phyloP scores from a whole-genome alignment of 2,888 invertebrate species.

The Cryptocheilus praepositus region DNA sequence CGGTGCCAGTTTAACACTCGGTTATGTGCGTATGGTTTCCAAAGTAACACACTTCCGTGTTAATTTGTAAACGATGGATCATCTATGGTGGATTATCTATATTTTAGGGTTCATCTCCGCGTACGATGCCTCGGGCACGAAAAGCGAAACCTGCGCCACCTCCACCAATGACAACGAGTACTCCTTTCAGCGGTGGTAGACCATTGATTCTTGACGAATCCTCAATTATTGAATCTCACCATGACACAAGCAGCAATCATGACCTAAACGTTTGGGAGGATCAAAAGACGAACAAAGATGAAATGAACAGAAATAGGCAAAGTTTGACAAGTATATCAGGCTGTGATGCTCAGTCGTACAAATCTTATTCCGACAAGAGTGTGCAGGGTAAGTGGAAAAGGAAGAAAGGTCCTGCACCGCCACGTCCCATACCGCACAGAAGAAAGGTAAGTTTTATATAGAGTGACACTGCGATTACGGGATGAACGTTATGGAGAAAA shows the following conservation, averaged over 20 bases:
- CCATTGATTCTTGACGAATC: conserved; percentile 31
- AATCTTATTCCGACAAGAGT: conserved; percentile 77
- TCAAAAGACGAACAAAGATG: conserved; percentile 79
- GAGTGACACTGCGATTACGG: no score
- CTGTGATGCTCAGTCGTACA: conserved; percentile 37
- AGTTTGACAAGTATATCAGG: conserved; percentile 58
- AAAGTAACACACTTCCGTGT: conserved; percentile 11
- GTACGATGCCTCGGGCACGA: conserved; percentile 77
- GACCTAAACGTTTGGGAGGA: conserved; percentile 73
- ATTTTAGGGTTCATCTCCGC: conserved; percentile 61
- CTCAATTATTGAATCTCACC: conserved; percentile 45
- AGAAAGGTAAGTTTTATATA: conserved; percentile 75
- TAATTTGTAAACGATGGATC: background rate
- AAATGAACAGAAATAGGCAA: conserved; percentile 78
- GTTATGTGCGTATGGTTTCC: background rate
- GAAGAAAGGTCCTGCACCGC: conserved; percentile 89
- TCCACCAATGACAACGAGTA: conserved; percentile 74
- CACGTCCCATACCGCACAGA: conserved; percentile 83
- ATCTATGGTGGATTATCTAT: background rate
- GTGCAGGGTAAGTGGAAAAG: conserved; percentile 83
- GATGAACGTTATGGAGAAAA: background rate
- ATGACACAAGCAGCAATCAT: conserved; percentile 32
- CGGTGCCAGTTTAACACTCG: background rate
- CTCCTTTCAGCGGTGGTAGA: conserved; percentile 51
- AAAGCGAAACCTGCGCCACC: conserved; percentile 83